A percentile compares a stretch with the other conserved stretches of the same genome.
Conservation (phyloP, 2,113 vertebrate species). For the Zosterops borbonicus region DNA sequence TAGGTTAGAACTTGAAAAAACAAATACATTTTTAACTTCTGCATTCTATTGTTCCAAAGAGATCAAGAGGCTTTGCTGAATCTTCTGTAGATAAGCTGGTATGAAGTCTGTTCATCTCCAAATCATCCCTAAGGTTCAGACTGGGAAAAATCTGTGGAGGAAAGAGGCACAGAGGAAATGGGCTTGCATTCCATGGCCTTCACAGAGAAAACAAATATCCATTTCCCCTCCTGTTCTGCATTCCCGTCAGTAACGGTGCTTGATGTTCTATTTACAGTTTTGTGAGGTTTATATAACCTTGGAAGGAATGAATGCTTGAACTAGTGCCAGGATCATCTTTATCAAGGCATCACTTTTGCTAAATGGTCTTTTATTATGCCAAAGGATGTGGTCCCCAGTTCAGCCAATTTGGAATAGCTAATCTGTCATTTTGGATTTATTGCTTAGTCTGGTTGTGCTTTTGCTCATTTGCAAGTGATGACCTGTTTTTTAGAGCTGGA, state of each 20-base stretch:
- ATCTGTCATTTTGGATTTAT: conserved; percentile 32
- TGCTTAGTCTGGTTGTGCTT: neutral
- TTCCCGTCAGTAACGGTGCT: conserved; percentile 52
- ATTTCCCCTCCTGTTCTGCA: conserved; percentile 64
- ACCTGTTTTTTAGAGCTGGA: neutral
- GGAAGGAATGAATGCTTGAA: conserved; percentile 48
- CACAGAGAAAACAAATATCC: conserved; percentile 68
- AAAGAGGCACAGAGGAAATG: conserved; percentile 64
- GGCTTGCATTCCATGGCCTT: conserved; percentile 63
- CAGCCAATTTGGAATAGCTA: neutral
- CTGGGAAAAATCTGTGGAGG: conserved; percentile 8
- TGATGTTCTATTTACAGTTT: conserved; percentile 58
- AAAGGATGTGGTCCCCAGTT: conserved; percentile 25
- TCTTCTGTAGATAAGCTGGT: conserved; percentile 45
- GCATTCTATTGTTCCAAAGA: neutral
- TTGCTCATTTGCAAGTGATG: neutral
- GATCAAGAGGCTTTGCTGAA: conserved; percentile 53
- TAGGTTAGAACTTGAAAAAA: conserved; percentile 33
- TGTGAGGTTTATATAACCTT: conserved; percentile 62
- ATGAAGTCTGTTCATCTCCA: conserved; percentile 55
- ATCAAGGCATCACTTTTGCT: conserved; percentile 40
- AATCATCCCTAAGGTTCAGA: conserved; percentile 34
- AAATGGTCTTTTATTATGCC: conserved; percentile 49
- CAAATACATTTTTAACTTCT: conserved; percentile 41
- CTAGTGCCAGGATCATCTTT: conserved; percentile 27